Percentiles rank a stretch among this genome's conserved stretches.
Evolutionary conservation across 2,113 vertebrate species (phyloP).

Genomic region (Tetrax tetrax): DNA sequence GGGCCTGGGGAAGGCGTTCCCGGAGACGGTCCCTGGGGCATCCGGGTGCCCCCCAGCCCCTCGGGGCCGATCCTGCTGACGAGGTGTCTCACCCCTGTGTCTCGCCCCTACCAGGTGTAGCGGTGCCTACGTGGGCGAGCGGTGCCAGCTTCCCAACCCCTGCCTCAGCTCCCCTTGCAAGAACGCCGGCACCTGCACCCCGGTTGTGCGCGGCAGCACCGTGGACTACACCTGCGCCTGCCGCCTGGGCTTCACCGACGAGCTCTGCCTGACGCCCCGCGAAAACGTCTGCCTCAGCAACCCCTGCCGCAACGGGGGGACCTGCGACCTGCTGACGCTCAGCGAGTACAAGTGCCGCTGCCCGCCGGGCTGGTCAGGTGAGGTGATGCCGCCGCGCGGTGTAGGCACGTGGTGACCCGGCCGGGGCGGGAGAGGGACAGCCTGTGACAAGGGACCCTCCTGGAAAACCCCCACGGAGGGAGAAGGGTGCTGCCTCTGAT

Average conservation of each 20-base stretch:
- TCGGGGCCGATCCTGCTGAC: rapidly evolving
- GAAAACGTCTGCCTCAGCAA: constrained; percentile 82
- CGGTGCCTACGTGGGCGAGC: constrained; percentile 76
- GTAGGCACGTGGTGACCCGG: rapidly evolving
- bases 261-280: constrained; percentile 81
- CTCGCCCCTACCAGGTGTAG: constrained; percentile 75
- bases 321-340: constrained; percentile 83
- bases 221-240: constrained; percentile 84
- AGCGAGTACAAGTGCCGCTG: constrained; percentile 87
- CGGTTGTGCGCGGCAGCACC: constrained; percentile 45
- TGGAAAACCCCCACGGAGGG: rapidly evolving
- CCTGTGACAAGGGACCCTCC: rapidly evolving
- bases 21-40: rapidly evolving
- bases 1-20: background rate
- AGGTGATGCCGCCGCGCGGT: background rate
- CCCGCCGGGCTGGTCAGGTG: constrained; percentile 94
- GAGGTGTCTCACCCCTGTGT: rapidly evolving
- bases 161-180: constrained; percentile 83
- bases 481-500: background rate
- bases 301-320: constrained; percentile 92
- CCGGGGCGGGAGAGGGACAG: rapidly evolving
- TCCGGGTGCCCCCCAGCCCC: rapidly evolving
- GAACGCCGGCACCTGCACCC: constrained; percentile 82
- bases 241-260: constrained; percentile 83
- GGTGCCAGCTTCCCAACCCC: constrained; percentile 88